Evolutionary conservation across 2,113 vertebrate genomes (phyloP), one percentile per base, ranked within the genome.

Genomic region (Neodon shergylaensis): DNA sequence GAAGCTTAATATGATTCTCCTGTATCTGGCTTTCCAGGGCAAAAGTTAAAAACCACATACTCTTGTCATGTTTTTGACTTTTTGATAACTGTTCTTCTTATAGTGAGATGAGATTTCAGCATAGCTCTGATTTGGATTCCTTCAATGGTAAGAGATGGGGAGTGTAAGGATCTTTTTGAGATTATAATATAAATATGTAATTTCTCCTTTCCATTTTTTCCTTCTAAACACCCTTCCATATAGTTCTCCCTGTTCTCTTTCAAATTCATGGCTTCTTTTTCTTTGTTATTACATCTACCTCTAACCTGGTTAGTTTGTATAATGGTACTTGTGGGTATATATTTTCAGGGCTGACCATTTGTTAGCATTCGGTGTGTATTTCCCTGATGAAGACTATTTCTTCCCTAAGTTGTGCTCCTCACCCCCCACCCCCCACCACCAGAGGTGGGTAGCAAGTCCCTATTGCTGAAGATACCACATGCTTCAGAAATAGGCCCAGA

Each of bases 361-460:
- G 77, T 33, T 36, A 79, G 22, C 4, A 36, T 22, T 11, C 1
- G 9, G 1, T 24, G 33, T 81, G 49, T 81, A n/a, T 21, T n/a
- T 58, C 78, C 33, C 19, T 58, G 49, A 10, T 24, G 5, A 81
- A 54, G 33, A 58, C 49, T 54, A 24, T n/a, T 81, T 81, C 33
- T 81, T 12, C 10, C 10, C 49, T n/a, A 22, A 5, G 19, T n/a
- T n/a, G 5, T 52, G 33, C 6, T 44, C 36, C 21, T 2, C 54
- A 54, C 1, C 4, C 16, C 54, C 47, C 47, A 10, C 10, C 49
- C 2, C 4, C 54, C 0, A 0, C 54, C 19, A 17, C 17, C 19
- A 58, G 33, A 54, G 33, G 5, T n/a, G 17, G 11, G 31, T 54
- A 79, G 49, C 33, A 54, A 54, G 4, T 54, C 17, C 33, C 19